These are phyloP conservation scores for Euplexia lucipara DNA, from an alignment of 2,888 invertebrate genomes.

Conservation along the genomic window DNA sequence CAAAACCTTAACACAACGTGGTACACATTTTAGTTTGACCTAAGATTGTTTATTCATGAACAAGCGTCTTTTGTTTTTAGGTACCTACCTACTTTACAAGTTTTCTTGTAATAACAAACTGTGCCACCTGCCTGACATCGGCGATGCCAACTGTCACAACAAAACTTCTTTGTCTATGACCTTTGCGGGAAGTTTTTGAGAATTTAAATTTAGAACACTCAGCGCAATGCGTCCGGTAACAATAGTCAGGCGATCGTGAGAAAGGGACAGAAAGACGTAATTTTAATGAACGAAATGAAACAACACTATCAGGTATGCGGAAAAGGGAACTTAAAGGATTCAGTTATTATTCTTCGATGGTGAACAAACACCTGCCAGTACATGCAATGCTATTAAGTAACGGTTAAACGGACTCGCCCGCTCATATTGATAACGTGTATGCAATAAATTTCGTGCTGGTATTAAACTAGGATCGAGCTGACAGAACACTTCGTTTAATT, in stretches of 20 bases:
- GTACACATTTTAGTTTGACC: not conserved
- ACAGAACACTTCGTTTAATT: constrained; percentile 55
- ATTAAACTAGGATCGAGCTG: constrained; percentile 44
- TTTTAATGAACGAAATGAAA: constrained; percentile 41
- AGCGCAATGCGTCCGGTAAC: constrained; percentile 42
- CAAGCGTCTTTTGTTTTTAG: not conserved
- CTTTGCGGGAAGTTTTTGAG: constrained; percentile 46
- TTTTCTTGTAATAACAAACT: not conserved
- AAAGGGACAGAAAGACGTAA: constrained; percentile 46
- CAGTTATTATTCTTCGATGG: constrained; percentile 53
- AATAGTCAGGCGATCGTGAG: constrained; percentile 51
- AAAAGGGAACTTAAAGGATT: constrained; percentile 52
- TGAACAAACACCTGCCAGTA: constrained; percentile 61
- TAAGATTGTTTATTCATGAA: not conserved
- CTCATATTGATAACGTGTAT: constrained; percentile 51
- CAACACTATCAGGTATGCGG: constrained; percentile 52
- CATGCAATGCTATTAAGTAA: constrained; percentile 53
- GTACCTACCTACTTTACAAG: too few species aligned
- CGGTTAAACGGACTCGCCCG: constrained; percentile 51
- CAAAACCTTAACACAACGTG: not conserved
- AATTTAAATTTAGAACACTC: constrained; percentile 64
- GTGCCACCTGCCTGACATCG: constrained; percentile 2
- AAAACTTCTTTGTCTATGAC: constrained; percentile 50
- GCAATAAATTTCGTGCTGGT: constrained; percentile 45
- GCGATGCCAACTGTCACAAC: constrained; percentile 31